phyloP scores from a whole-genome alignment of 2,113 vertebrate species.

The Rhombomys opimus region DNA sequence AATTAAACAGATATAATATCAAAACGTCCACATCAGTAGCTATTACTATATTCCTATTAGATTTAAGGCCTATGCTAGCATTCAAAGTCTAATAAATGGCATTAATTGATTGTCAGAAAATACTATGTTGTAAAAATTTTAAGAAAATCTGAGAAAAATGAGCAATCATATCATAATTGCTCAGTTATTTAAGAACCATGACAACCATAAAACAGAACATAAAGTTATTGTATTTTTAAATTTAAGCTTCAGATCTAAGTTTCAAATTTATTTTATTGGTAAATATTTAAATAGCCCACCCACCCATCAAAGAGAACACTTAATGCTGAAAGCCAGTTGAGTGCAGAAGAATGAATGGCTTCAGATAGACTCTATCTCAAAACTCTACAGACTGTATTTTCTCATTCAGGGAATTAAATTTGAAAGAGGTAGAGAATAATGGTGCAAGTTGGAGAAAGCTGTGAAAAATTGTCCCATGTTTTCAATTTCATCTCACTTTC shows the following conservation, averaged over 20 bases:
- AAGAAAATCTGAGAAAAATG: neutral
- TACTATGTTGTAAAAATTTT: constrained; percentile 26
- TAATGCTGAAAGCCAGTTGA: neutral
- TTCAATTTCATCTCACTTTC: constrained; percentile 70
- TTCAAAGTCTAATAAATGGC: neutral
- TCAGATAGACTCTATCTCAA: neutral
- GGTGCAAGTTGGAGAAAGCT: constrained; percentile 55
- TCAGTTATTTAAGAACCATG: neutral
- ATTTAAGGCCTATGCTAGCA: neutral
- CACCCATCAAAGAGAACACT: neutral
- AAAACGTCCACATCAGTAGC: neutral
- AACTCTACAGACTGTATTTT: constrained; percentile 38
- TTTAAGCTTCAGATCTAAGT: neutral
- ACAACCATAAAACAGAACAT: neutral
- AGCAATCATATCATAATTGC: neutral
- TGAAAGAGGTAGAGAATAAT: constrained; percentile 65
- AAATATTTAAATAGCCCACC: neutral
- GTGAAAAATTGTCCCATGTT: constrained; percentile 72
- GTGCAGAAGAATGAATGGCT: neutral
- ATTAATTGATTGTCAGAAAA: neutral
- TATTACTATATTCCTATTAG: neutral
- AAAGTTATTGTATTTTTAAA: neutral
- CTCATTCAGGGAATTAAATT: constrained; percentile 58
- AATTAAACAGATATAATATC: neutral
- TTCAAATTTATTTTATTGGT: constrained; percentile 27